These are phyloP conservation scores for Paratilapia polleni DNA, from an alignment of 2,113 vertebrate species.

Conservation along the genomic window DNA sequence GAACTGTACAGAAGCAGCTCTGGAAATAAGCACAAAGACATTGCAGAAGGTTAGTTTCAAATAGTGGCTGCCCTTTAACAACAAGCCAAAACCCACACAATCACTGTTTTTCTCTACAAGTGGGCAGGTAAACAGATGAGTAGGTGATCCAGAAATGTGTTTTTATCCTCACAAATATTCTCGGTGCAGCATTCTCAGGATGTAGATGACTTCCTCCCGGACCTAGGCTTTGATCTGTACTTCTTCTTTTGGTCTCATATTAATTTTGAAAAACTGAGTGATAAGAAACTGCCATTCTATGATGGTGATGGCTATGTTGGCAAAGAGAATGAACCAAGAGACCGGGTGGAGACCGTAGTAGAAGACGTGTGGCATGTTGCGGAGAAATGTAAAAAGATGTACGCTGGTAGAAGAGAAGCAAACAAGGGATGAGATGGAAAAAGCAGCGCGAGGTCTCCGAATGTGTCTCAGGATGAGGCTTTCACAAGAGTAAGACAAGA, in stretches of 20 bases:
- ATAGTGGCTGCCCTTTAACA: neutral
- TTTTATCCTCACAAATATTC: constrained; percentile 10
- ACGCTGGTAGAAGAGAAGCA: neutral
- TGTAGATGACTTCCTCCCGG: neutral
- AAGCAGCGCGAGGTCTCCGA: neutral
- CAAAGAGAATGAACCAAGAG: constrained; percentile 70
- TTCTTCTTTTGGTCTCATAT: neutral
- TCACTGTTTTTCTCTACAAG: constrained; percentile 5
- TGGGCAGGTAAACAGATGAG: neutral
- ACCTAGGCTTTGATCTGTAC: neutral
- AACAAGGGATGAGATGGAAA: neutral
- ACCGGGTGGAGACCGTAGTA: constrained; percentile 71
- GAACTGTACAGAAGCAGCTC: neutral
- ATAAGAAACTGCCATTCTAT: constrained; percentile 67
- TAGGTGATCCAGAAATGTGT: neutral
- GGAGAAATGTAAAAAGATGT: neutral
- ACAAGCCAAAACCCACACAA: constrained; percentile 21
- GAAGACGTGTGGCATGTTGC: constrained; percentile 45
- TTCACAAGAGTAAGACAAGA: neutral
- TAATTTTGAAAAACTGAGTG: neutral
- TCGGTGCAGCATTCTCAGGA: neutral
- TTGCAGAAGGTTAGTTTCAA: constrained; percentile 17
- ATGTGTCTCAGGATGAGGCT: constrained; percentile 9
- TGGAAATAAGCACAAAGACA: constrained; percentile 63
- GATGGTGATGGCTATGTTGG: constrained; percentile 37